A percentile compares a stretch with the other conserved stretches of the same genome.
Evolutionary conservation across 2,113 vertebrate genomes (phyloP).

Genomic region (Prietella phreatophila): DNA sequence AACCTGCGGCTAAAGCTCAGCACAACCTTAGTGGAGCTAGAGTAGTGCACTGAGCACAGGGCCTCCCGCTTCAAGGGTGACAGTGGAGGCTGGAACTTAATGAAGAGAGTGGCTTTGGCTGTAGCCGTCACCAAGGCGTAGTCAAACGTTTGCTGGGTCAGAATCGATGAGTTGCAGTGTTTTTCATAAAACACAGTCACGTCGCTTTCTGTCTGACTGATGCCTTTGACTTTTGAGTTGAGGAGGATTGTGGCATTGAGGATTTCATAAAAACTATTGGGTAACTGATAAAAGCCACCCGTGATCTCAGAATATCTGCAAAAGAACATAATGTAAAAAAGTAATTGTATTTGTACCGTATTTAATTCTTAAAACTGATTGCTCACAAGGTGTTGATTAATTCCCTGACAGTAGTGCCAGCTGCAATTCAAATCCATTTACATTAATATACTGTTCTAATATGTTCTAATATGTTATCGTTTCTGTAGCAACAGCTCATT

Average conservation of each 20-base stretch:
- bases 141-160: conserved; percentile 62
- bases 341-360: neutral
- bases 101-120: conserved; percentile 74
- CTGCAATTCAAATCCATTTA: neutral
- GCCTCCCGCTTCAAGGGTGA: conserved; percentile 72
- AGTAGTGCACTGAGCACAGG: conserved; percentile 76
- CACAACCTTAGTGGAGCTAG: conserved; percentile 72
- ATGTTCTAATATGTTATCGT: neutral
- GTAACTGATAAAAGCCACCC: conserved; percentile 69
- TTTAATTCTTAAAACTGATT: neutral
- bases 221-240: conserved; percentile 66
- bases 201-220: conserved; percentile 60
- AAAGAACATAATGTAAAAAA: conserved; percentile 14
- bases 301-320: conserved; percentile 73
- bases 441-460: neutral
- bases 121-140: conserved; percentile 73
- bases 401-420: neutral
- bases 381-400: neutral
- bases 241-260: conserved; percentile 68
- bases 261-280: conserved; percentile 55
- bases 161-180: conserved; percentile 30
- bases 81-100: conserved; percentile 73
- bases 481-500: neutral
- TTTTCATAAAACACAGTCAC: conserved; percentile 68
- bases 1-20: conserved; percentile 76